Conservation (phyloP, 2,113 vertebrate genomes). For the Cisticola juncidis region DNA sequence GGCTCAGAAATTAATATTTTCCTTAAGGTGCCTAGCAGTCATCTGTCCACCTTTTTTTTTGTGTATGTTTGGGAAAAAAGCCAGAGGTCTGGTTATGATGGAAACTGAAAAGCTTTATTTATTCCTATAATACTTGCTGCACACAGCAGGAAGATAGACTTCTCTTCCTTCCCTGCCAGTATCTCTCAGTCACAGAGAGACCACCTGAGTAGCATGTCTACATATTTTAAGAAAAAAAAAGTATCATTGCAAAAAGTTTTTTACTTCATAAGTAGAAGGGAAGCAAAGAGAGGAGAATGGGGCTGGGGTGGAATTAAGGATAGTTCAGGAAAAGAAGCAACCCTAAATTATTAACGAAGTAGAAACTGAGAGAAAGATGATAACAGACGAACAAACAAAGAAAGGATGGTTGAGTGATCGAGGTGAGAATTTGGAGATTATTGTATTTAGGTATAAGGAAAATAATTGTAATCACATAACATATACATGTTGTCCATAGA, state of each 20-base stretch:
- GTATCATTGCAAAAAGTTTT: background rate
- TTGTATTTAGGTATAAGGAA: background rate
- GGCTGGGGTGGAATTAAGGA: background rate
- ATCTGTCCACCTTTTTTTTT: background rate
- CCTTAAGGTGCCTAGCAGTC: background rate
- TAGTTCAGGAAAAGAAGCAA: background rate
- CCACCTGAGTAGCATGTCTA: background rate
- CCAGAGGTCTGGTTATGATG: background rate
- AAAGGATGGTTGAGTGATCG: background rate
- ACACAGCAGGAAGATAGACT: constrained; percentile 6
- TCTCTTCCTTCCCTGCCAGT: background rate
- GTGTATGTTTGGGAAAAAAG: background rate
- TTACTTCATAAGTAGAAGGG: background rate
- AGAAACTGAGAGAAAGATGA: background rate
- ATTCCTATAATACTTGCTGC: background rate
- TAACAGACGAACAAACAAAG: background rate
- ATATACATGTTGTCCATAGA: background rate
- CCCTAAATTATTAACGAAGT: background rate
- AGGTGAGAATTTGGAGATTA: background rate
- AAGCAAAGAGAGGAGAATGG: background rate
- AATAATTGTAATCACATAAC: background rate
- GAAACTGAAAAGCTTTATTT: constrained; percentile 36
- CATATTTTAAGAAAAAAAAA: constrained; percentile 6
- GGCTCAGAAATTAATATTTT: background rate
- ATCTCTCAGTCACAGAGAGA: background rate